Percentiles rank a stretch among this genome's conserved stretches.
Evolutionary conservation across 1,140 invertebrate genomes (phyloP).

Genomic region (Anastatus disparis): DNA sequence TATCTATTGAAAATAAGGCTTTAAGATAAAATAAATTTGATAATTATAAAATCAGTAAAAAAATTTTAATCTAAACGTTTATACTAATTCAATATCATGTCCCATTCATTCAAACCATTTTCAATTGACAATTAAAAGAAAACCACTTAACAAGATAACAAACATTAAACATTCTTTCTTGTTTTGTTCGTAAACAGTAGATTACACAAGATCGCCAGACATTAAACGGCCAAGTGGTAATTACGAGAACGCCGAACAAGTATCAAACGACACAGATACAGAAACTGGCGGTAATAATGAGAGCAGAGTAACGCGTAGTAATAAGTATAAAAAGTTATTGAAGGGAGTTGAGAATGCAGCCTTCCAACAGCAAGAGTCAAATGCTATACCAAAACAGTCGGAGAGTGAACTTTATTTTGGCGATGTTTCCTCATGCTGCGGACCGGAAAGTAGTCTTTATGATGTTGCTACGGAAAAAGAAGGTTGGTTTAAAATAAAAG

Average conservation of each 20-base stretch:
- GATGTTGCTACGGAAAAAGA: slow-evolving; percentile 63
- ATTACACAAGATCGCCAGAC: slow-evolving; percentile 25
- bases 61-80: too few species aligned
- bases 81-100: too few species aligned
- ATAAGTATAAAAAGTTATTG: slow-evolving; percentile 55
- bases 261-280: slow-evolving; percentile 53
- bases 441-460: slow-evolving; percentile 63
- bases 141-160: not conserved
- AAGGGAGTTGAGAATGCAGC: slow-evolving; percentile 74
- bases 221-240: slow-evolving; percentile 58
- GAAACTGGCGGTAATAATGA: not conserved
- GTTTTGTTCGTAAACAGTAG: too few species aligned
- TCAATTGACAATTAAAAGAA: not conserved
- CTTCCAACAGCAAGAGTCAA: slow-evolving; percentile 66
- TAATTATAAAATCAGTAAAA: too few species aligned
- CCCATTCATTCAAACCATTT: too few species aligned
- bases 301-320: not conserved
- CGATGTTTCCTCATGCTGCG: slow-evolving; percentile 85
- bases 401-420: slow-evolving; percentile 86
- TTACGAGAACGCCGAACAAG: slow-evolving; percentile 63
- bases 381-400: slow-evolving; percentile 60
- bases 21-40: too few species aligned
- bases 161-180: slow-evolving; percentile 18
- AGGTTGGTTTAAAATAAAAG: too few species aligned
- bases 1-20: too few species aligned